Evolutionary conservation across 2,797 vertebrate genomes (phyloP).

Genomic region (Semaprochilodus insignis): DNA sequence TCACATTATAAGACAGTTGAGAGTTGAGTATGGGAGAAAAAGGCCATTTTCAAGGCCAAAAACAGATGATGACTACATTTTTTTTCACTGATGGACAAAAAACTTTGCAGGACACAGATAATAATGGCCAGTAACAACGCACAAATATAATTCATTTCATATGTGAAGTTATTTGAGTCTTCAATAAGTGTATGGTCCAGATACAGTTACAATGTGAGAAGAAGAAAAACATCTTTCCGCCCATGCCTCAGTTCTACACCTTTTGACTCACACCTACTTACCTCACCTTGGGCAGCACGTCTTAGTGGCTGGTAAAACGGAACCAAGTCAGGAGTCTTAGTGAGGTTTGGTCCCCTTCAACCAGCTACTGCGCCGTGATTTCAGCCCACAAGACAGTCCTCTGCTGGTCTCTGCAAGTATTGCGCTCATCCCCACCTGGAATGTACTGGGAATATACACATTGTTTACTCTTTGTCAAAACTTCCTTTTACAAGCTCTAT

Average conservation of each 20-base stretch:
- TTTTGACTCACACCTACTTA: neutral
- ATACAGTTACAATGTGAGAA: neutral
- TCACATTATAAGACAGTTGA: neutral
- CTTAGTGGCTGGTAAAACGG: constrained; percentile 99
- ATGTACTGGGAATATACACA: neutral
- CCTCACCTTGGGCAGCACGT: constrained; percentile 78
- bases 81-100: neutral
- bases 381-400: constrained; percentile 71
- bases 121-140: neutral
- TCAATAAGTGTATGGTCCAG: neutral
- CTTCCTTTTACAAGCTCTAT: constrained; percentile 12
- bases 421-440: neutral
- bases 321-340: constrained; percentile 98
- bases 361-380: constrained; percentile 95
- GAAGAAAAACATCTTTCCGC: neutral
- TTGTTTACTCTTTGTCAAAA: neutral
- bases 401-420: neutral
- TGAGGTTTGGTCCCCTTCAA: constrained; percentile 99
- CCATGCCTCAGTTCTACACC: neutral
- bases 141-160: neutral
- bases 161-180: neutral
- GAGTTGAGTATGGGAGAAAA: neutral
- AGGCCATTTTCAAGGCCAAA: neutral
- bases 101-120: neutral
- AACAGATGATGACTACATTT: neutral